Evolutionary conservation across 2,113 vertebrate genomes (phyloP).

Genomic region (Malurus melanocephalus): DNA sequence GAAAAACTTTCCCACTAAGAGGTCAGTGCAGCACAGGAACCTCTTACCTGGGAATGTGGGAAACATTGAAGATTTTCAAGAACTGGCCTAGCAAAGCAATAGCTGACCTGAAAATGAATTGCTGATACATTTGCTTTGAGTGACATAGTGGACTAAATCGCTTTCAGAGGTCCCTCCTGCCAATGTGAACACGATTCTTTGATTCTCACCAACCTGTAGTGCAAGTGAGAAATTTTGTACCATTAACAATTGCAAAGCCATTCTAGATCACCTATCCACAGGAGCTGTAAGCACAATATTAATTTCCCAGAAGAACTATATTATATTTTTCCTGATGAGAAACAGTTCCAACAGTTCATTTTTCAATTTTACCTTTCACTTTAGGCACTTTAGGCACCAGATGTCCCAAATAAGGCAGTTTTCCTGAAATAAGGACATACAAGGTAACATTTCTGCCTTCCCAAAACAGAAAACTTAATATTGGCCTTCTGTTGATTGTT

Average conservation of each 20-base stretch:
- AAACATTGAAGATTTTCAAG: neutral
- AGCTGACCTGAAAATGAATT: neutral
- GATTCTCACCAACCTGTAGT: neutral
- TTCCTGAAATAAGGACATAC: neutral
- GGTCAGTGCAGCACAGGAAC: neutral
- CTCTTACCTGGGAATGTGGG: fast-evolving
- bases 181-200: neutral
- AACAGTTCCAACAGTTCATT: neutral
- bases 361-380: neutral
- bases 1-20: neutral
- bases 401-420: neutral
- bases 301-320: neutral
- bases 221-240: neutral
- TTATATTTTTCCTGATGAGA: neutral
- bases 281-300: neutral
- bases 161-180: neutral
- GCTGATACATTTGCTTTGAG: neutral
- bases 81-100: neutral
- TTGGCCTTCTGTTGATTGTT: neutral
- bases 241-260: neutral
- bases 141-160: neutral
- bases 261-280: neutral
- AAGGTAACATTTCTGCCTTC: neutral
- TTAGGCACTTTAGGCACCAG: neutral
- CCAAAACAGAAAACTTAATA: neutral